These are phyloP conservation scores for Saiga tatarica DNA, from an alignment of 2,113 vertebrate species.

Conservation along the genomic window DNA sequence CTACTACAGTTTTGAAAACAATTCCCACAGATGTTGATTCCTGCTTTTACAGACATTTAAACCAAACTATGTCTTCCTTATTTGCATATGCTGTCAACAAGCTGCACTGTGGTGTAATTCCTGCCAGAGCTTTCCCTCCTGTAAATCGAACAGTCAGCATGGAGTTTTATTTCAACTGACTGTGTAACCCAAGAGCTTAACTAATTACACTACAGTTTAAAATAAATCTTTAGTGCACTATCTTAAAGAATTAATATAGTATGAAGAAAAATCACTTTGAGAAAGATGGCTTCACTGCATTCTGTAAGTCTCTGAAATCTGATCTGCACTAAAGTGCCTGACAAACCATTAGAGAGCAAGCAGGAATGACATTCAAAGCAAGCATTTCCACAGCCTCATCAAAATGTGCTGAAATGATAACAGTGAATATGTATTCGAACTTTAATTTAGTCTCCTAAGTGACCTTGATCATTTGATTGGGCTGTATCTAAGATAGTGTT, in stretches of 20 bases:
- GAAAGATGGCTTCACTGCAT: conserved; percentile 61
- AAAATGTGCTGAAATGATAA: conserved; percentile 67
- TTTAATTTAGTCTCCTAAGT: conserved; percentile 68
- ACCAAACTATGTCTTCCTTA: not conserved
- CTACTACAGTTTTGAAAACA: not conserved
- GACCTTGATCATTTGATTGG: conserved; percentile 71
- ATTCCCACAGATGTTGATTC: conserved; percentile 29
- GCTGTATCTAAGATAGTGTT: conserved; percentile 49
- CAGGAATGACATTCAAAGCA: conserved; percentile 40
- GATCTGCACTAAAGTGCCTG: conserved; percentile 45
- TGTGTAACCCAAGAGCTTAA: conserved; percentile 1
- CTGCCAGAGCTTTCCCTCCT: not conserved
- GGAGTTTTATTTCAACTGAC: conserved; percentile 16
- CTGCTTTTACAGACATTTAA: conserved; percentile 25
- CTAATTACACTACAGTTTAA: conserved; percentile 48
- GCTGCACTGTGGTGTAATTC: not conserved
- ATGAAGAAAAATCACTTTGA: conserved; percentile 30
- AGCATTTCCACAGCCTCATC: conserved; percentile 38
- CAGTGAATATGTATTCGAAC: conserved; percentile 44
- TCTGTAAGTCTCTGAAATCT: conserved; percentile 54
- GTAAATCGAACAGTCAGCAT: not conserved
- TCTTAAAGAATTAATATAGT: conserved; percentile 42
- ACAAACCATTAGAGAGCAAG: conserved; percentile 32
- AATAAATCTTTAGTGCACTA: conserved; percentile 22
- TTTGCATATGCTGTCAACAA: conserved; percentile 42